A percentile compares a stretch with the other conserved stretches of the same genome.
Conservation (phyloP, 2,797 vertebrate genomes). For the Babyrousa celebensis region DNA sequence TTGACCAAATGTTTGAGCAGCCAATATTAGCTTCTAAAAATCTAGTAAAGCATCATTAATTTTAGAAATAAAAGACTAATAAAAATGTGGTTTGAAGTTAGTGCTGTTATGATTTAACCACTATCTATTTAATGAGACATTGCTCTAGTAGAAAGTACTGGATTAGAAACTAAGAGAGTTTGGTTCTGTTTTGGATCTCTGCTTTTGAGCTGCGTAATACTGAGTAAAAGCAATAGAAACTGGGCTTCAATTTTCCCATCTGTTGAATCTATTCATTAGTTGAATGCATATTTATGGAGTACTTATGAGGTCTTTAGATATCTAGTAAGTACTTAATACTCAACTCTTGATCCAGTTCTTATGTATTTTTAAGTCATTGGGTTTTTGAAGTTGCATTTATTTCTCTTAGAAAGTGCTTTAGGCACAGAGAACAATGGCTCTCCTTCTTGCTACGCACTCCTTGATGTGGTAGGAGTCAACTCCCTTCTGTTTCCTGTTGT, state of each 20-base stretch:
- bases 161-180: background rate
- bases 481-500: background rate
- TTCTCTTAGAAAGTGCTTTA: constrained; percentile 4
- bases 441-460: background rate
- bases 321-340: background rate
- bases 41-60: background rate
- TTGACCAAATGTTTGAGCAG: background rate
- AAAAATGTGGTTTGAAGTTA: background rate
- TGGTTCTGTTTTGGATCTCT: background rate
- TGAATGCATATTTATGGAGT: constrained; percentile 29
- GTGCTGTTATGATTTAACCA: background rate
- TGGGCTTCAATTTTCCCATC: background rate
- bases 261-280: constrained; percentile 11
- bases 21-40: background rate
- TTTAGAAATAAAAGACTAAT: background rate
- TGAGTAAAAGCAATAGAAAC: background rate
- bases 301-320: background rate
- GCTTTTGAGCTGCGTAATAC: background rate
- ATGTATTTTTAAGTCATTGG: background rate
- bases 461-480: background rate
- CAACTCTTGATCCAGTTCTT: background rate
- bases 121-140: background rate
- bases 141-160: background rate
- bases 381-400: background rate
- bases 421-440: background rate